Conservation (phyloP, 2,113 vertebrate genomes). For the Cardinalis cardinalis region DNA sequence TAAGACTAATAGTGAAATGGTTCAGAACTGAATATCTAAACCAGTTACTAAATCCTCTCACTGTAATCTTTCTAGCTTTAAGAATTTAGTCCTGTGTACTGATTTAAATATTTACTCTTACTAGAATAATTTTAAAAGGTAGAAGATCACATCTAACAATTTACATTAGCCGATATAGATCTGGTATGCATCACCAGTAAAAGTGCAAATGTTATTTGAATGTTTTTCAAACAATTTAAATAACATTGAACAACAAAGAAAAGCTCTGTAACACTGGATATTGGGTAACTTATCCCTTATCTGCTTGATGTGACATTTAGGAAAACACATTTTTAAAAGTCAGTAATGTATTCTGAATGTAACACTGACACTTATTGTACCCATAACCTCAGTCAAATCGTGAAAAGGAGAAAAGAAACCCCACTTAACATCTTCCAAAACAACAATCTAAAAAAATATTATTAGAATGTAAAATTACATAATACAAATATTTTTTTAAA, state of each 20-base stretch:
- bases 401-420: neutral
- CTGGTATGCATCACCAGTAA: neutral
- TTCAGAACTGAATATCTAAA: neutral
- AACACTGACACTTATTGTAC: neutral
- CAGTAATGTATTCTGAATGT: neutral
- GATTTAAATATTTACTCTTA: slow-evolving; percentile 13
- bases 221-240: neutral
- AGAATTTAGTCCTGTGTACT: neutral
- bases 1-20: neutral
- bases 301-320: neutral
- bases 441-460: neutral
- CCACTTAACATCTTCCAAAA: neutral
- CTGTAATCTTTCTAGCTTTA: neutral
- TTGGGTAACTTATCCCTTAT: slow-evolving; percentile 8
- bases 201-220: neutral
- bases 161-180: neutral
- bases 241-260: neutral
- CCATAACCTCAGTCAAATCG: neutral
- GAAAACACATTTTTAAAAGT: neutral
- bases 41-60: neutral
- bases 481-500: neutral
- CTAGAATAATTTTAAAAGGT: neutral
- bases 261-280: neutral
- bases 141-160: neutral
- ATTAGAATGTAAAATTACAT: neutral